Percentiles rank a stretch among this genome's conserved stretches.
Evolutionary conservation across 2,888 invertebrate genomes (phyloP).

Genomic region (Parochlus steinenii): DNA sequence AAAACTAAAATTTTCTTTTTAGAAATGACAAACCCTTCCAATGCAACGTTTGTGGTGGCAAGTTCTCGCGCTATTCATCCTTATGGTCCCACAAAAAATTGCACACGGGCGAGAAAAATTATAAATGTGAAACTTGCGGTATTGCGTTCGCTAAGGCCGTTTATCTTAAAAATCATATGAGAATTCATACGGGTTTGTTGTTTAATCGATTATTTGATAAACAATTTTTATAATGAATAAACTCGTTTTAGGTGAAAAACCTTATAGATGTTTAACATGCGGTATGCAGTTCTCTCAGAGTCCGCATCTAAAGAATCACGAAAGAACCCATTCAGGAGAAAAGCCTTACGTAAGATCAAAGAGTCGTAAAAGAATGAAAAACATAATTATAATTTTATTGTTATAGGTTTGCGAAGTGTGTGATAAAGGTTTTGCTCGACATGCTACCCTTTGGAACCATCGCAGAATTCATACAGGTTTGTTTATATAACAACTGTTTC

Average conservation of each 20-base stretch:
- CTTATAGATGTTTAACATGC: slow-evolving; percentile 61
- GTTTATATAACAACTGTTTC: neutral
- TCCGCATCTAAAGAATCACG: slow-evolving; percentile 76
- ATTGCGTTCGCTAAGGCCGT: slow-evolving; percentile 79
- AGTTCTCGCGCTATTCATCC: slow-evolving; percentile 70
- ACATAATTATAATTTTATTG: no score
- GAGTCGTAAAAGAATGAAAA: slow-evolving; percentile 79
- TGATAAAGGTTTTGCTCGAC: slow-evolving; percentile 75
- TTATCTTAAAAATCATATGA: slow-evolving; percentile 76
- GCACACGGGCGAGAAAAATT: slow-evolving; percentile 45
- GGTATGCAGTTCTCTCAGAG: slow-evolving; percentile 85
- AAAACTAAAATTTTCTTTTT: slow-evolving; percentile 15
- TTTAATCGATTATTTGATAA: slow-evolving; percentile 30
- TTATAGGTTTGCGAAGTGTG: slow-evolving; percentile 80
- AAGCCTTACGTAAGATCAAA: slow-evolving; percentile 77
- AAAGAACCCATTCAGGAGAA: slow-evolving; percentile 75
- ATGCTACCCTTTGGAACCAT: slow-evolving; percentile 79
- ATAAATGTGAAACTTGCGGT: slow-evolving; percentile 49
- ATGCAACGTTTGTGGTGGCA: slow-evolving; percentile 73
- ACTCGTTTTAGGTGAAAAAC: slow-evolving; percentile 27
- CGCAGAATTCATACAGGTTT: slow-evolving; percentile 67
- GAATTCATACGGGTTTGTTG: slow-evolving; percentile 66
- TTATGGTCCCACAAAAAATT: slow-evolving; percentile 80
- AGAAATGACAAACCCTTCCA: slow-evolving; percentile 67
- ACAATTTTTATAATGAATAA: slow-evolving; percentile 5